A percentile compares a stretch with the other conserved stretches of the same genome.
phyloP scores from a whole-genome alignment of 2,113 vertebrate species.

The rat (Rattus norvegicus) region GRCr8 NC_086032.1:85407001-85407500 shows the following conservation, averaged over 20 bases:
- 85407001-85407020: not conserved
- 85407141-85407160: not conserved
- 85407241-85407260: not conserved
- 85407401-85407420: not conserved
- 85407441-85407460: not conserved
- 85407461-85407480: not conserved
- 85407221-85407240: not conserved
- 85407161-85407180: not conserved
- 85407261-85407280: not conserved
- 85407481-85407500: not conserved
- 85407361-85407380: not conserved
- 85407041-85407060: not conserved
- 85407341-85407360: not conserved
- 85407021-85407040: not conserved
- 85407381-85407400: not conserved
- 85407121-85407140: not conserved
- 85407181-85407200: not conserved
- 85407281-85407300: not conserved
- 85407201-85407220: not conserved
- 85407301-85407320: not conserved
- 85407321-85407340: not conserved
- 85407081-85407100: not conserved
- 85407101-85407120: not conserved
- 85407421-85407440: not conserved
- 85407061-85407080: no score